phyloP scores from a whole-genome alignment of 1,140 invertebrate genomes.

The Bombus soroeensis region DNA sequence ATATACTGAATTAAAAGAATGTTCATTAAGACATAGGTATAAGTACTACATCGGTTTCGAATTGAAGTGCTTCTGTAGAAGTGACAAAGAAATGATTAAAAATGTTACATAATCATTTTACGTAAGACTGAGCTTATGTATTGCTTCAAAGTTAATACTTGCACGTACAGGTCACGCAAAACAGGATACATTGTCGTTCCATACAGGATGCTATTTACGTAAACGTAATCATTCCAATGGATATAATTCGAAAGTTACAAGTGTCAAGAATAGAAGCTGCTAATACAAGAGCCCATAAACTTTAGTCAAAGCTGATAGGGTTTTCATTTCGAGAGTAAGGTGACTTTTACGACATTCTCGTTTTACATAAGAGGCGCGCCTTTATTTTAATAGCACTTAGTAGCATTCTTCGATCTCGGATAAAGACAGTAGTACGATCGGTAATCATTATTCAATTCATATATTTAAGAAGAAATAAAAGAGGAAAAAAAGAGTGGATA shows the following conservation, averaged over 20 bases:
- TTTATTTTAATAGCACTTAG: constrained; percentile 68
- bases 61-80: background rate
- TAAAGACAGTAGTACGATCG: constrained; percentile 50
- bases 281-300: background rate
- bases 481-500: too few relatives aligned
- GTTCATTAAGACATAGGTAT: background rate
- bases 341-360: constrained; percentile 33
- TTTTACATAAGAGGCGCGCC: constrained; percentile 59
- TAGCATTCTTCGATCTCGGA: constrained; percentile 50
- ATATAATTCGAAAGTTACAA: background rate
- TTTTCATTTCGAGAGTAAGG: constrained; percentile 39
- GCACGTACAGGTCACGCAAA: background rate
- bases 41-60: background rate
- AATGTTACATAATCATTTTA: constrained; percentile 52
- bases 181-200: background rate
- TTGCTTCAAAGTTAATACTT: background rate
- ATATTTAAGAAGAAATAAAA: background rate
- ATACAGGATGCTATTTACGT: background rate
- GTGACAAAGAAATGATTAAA: constrained; percentile 38
- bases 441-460: background rate
- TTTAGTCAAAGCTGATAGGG: background rate
- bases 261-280: background rate
- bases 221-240: background rate
- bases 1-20: background rate
- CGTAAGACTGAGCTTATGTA: constrained; percentile 24